Evolutionary conservation across 2,888 invertebrate species (phyloP), one percentile per base, ranked within the genome.

Genomic region (Criorhina ranunculi): DNA sequence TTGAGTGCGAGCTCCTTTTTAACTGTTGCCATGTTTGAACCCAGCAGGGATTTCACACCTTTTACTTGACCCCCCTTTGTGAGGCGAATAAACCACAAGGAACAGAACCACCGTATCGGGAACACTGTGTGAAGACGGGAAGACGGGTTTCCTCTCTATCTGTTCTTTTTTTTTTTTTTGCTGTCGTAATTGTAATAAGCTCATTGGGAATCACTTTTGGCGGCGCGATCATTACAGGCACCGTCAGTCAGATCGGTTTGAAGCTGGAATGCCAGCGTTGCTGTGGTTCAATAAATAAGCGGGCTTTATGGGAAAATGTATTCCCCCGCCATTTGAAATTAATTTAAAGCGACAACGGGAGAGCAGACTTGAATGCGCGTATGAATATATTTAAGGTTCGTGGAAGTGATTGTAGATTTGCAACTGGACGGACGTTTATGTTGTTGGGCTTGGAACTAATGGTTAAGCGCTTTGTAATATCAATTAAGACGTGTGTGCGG

Each of bases 21-120:
- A 91, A 89, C 90, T 89, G 51, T n/a, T 49, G 88, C 90, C 90
- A 89, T 90, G 64, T 64, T 49, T 89, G 88, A 89, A 89, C 90
- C 89, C 91, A 91, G 90, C 90, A 91, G 90, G 90, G 90, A 90
- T 89, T 90, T 91, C 90, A 90, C 90, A 90, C 90, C 91, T 91
- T 90, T 87, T 89, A 89, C 89, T 72, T 72, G 60, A 87, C 89
- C 90, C 91, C 89, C 88, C 90, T 89, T 90, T 80, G 89, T 59
- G 76, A 72, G 44, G 77, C 57, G 40, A 51, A 51, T 37, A 49
- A 40, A 70, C 49, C 59, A 24, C 35, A 5, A 33, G 24, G 40
- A 35, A 59, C 33, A 35, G 15, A 19, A 17, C 33, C 31, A 8
- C 33, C 31, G 5, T 35, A 31, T 42, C n/a, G 46, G 33, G 33